Evolutionary conservation across 2,888 invertebrate species (phyloP), one percentile per base, ranked within the genome.

Genomic region (Xestia c-nigrum): DNA sequence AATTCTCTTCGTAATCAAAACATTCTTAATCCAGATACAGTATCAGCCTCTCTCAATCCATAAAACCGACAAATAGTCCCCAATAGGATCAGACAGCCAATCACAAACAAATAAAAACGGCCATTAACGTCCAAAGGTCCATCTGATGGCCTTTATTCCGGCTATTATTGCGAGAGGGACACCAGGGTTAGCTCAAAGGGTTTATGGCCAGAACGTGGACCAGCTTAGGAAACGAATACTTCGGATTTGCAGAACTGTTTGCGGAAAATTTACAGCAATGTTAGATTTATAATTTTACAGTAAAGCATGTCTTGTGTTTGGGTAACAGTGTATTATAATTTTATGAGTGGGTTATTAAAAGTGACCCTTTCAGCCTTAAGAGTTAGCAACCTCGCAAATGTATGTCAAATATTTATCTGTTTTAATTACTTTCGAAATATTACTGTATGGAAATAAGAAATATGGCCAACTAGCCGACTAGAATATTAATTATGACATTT

Each of bases 161-260:
- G 63, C 50, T 63, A 73, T 81, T 65, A 81, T 68, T 65, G 47
- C 59, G 71, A 10, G 24, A 67, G 74, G 71, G 84, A 64, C 80
- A 24, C 7, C 47, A 63, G 63, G 40, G 57, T 43, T n/a, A 59
- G 57, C 46, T 12, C 67, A 64, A 59, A 80, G 63, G 74, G 63
- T 74, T 84, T 81, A 81, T 74, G 5, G 59, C 57, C 38, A 40
- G 12, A 80, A 84, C 80, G 74, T 81, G 80, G 57, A 31, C 64
- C 40, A 52, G 50, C 57, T 82, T 46, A 55, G 38, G 38, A 46
- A 38, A 9, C 4, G 38, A 47, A 52, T 46, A n/a, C 21, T 57
- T 57, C 38, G 50, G 40, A n/a, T 80, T 40, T 40, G 55, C n/a
- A 63, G 46, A 55, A 46, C 52, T 80, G 46, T 47, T 40, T 43